phyloP scores from a whole-genome alignment of 2,888 invertebrate genomes.

The Plebejus argus region DNA sequence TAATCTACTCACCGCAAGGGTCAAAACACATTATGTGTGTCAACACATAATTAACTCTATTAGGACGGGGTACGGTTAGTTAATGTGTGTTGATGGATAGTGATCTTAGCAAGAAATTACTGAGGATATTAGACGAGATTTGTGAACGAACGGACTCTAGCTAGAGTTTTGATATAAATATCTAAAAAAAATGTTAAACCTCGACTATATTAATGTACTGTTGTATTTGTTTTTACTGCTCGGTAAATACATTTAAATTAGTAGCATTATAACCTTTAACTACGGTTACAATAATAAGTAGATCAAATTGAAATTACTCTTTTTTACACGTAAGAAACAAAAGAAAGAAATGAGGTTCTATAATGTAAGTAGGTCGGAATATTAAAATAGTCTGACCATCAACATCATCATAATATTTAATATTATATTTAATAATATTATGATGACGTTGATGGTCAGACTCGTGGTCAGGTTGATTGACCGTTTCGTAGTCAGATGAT shows the following conservation, averaged over 20 bases:
- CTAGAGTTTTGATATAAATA: background rate
- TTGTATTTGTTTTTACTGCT: no score
- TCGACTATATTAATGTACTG: no score
- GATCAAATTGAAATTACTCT: no score
- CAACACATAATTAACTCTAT: slow-evolving; percentile 3
- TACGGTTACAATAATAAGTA: no score
- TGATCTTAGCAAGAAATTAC: background rate
- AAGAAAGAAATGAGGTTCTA: no score
- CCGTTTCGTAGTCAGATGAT: slow-evolving; percentile 53
- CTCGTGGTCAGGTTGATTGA: slow-evolving; percentile 50
- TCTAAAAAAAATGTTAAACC: no score
- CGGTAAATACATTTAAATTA: no score
- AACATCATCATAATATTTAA: no score
- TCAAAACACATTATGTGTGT: background rate
- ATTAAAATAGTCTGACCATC: no score
- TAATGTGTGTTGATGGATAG: background rate
- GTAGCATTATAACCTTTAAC: no score
- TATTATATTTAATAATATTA: background rate
- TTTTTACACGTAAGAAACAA: no score
- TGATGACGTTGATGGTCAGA: slow-evolving; percentile 3
- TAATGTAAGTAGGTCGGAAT: no score
- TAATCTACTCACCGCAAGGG: slow-evolving; percentile 25
- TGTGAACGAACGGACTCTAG: background rate
- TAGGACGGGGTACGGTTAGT: background rate
- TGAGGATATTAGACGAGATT: background rate